phyloP scores from a whole-genome alignment of 2,888 invertebrate genomes.

The Crossocerus cetratus region DNA sequence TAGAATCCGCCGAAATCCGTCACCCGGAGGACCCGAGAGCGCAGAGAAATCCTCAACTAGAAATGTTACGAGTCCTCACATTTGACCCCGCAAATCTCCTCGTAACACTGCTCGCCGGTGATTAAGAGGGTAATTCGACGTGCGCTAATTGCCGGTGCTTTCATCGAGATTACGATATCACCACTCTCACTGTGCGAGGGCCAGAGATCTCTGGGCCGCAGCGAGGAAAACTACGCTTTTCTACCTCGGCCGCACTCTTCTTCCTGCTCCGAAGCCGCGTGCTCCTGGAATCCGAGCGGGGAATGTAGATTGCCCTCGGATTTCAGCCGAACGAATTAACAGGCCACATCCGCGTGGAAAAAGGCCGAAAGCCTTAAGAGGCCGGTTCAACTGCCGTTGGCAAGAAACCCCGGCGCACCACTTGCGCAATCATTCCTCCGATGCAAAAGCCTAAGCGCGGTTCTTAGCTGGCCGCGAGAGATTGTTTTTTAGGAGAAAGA shows the following conservation, averaged over 20 bases:
- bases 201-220: slow-evolving; percentile 1
- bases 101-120: slow-evolving; percentile 34
- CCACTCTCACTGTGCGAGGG: slow-evolving; percentile 50
- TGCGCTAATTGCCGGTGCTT: slow-evolving; percentile 54
- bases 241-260: background rate
- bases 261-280: background rate
- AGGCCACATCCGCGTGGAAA: too few relatives aligned
- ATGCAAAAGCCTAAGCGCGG: too few relatives aligned
- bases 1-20: too few relatives aligned
- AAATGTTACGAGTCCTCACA: slow-evolving; percentile 21
- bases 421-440: too few relatives aligned
- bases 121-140: slow-evolving; percentile 47
- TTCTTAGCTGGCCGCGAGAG: too few relatives aligned
- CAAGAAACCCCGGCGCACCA: too few relatives aligned
- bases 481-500: background rate
- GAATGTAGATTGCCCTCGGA: too few relatives aligned
- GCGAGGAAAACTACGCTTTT: background rate
- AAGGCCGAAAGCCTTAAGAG: too few relatives aligned
- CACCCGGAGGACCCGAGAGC: too few relatives aligned
- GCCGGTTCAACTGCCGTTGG: too few relatives aligned
- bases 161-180: slow-evolving; percentile 55
- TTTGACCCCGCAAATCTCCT: slow-evolving; percentile 1
- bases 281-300: background rate
- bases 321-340: too few relatives aligned
- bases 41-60: background rate